A percentile compares a stretch with the other conserved stretches of the same genome.
phyloP scores from a whole-genome alignment of 2,797 vertebrate species.

The Peromyscus nudipes region DNA sequence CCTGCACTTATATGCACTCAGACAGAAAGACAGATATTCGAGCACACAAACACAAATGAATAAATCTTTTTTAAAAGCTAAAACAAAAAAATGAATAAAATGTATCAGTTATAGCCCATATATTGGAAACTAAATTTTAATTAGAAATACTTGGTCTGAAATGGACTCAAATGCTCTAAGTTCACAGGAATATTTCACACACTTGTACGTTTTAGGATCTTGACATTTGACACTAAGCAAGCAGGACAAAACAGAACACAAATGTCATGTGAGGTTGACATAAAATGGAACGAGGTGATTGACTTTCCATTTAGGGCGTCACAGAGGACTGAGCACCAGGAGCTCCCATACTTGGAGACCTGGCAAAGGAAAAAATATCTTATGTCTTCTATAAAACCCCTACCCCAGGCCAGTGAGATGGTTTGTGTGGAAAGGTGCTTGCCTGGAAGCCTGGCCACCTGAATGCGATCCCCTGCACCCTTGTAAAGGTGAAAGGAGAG shows the following conservation, averaged over 20 bases:
- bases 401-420: neutral
- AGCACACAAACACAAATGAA: neutral
- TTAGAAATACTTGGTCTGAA: neutral
- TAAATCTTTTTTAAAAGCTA: neutral
- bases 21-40: neutral
- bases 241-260: neutral
- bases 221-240: constrained; percentile 22
- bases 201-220: neutral
- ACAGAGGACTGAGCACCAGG: neutral
- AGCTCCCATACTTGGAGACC: neutral
- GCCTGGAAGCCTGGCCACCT: neutral
- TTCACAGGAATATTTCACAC: constrained; percentile 30
- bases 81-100: neutral
- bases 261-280: neutral
- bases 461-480: neutral
- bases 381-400: constrained; percentile 13
- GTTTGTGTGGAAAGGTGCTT: neutral
- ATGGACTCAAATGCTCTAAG: neutral
- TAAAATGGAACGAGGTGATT: neutral
- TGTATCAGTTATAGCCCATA: neutral
- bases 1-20: neutral
- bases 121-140: constrained; percentile 49
- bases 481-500: neutral
- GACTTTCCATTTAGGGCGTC: neutral
- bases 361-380: neutral